A percentile compares a stretch with the other conserved stretches of the same genome.
Conservation (phyloP, 1,140 invertebrate genomes). For the Nasonia vitripennis region DNA sequence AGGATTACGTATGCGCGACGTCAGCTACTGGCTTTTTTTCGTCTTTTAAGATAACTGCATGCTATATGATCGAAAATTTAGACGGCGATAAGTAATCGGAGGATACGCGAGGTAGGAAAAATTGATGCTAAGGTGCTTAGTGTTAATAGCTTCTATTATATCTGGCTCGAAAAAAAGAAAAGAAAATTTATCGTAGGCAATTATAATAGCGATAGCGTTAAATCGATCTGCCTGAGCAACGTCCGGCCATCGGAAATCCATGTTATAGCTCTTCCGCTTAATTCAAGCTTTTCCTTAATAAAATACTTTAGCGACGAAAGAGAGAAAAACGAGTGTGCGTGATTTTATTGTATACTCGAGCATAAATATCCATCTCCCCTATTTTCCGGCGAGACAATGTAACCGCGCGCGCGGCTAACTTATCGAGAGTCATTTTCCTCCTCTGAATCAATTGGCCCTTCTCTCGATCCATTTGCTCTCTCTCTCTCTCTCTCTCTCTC, state of each 20-base stretch:
- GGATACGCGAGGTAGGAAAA: background rate
- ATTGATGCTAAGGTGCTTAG: background rate
- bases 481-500: background rate
- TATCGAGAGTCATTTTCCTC: background rate
- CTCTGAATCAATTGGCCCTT: background rate
- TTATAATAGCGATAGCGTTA: background rate
- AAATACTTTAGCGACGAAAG: background rate
- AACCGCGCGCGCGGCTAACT: background rate
- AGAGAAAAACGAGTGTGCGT: no score
- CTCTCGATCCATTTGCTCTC: background rate
- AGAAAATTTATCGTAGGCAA: background rate
- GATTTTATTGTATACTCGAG: no score
- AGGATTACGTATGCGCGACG: background rate
- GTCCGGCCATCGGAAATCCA: background rate
- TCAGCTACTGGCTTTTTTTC: background rate
- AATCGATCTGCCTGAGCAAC: background rate
- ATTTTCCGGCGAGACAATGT: background rate
- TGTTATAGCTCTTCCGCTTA: background rate
- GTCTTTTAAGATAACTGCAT: no score
- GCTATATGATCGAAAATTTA: no score
- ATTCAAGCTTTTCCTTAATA: background rate
- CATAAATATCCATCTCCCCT: background rate
- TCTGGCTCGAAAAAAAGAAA: background rate
- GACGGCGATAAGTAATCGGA: background rate
- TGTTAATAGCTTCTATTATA: background rate